These are phyloP conservation scores for Lutraria rhynchaena DNA, from an alignment of 1,140 invertebrate species.

Conservation along the genomic window DNA sequence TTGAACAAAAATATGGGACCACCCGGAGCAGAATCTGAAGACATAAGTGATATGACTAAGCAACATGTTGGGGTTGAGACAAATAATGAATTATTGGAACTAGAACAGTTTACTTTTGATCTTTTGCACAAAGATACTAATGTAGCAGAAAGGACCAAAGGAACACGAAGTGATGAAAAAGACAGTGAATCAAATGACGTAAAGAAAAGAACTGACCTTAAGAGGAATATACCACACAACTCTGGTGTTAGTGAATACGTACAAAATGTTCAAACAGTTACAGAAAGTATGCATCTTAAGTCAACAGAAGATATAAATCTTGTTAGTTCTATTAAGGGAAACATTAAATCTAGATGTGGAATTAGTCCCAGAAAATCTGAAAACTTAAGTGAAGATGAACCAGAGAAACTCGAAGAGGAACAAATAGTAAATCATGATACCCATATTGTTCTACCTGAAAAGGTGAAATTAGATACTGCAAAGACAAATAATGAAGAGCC, in stretches of 20 bases:
- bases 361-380: neutral
- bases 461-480: neutral
- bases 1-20: neutral
- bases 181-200: neutral
- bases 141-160: neutral
- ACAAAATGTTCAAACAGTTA: slow-evolving; percentile 15
- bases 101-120: neutral
- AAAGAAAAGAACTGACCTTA: neutral
- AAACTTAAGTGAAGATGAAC: slow-evolving; percentile 3
- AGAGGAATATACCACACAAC: too few relatives aligned
- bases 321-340: neutral
- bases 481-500: neutral
- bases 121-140: neutral
- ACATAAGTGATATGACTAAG: neutral
- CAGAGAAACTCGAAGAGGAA: neutral
- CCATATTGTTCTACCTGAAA: neutral
- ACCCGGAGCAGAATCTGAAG: neutral
- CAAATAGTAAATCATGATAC: neutral
- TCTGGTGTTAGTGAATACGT: slow-evolving; percentile 10
- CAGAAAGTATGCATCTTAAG: slow-evolving; percentile 3
- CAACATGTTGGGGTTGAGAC: neutral
- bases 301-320: neutral
- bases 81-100: neutral
- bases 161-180: neutral
- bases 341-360: neutral